A percentile compares a stretch with the other conserved stretches of the same genome.
phyloP scores from a whole-genome alignment of 2,113 vertebrate genomes.

The Onychostruthus taczanowskii region DNA sequence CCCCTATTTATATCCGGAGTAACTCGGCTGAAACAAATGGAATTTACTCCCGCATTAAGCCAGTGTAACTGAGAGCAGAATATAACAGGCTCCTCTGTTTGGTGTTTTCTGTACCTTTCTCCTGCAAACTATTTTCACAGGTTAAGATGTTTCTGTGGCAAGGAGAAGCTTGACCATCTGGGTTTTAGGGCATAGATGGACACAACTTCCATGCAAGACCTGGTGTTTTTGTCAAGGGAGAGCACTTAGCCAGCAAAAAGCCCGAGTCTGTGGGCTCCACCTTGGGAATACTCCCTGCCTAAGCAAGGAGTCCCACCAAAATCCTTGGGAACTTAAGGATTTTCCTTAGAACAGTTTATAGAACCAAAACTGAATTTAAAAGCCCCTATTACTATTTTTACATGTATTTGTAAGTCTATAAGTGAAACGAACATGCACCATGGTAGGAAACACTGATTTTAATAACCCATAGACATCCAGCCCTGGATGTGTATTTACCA shows the following conservation, averaged over 20 bases:
- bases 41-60: slow-evolving; percentile 49
- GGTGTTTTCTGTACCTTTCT: slow-evolving; percentile 27
- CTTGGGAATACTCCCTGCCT: neutral
- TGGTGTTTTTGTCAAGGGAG: neutral
- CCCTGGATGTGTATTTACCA: neutral
- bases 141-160: neutral
- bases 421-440: neutral
- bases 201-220: neutral
- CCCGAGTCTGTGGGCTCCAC: rapidly evolving
- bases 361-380: neutral
- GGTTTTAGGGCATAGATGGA: neutral
- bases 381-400: neutral
- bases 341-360: neutral
- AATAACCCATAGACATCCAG: neutral
- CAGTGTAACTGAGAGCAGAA: neutral
- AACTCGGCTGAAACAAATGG: slow-evolving; percentile 37
- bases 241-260: neutral
- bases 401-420: neutral
- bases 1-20: neutral
- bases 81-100: slow-evolving; percentile 27
- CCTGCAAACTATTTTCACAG: slow-evolving; percentile 18
- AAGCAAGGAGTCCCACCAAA: neutral
- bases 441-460: neutral
- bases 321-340: neutral
- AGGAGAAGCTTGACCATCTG: neutral